A percentile compares a stretch with the other conserved stretches of the same genome.
phyloP scores from a whole-genome alignment of 2,797 vertebrate genomes.

The Sebastes melanostomus region DNA sequence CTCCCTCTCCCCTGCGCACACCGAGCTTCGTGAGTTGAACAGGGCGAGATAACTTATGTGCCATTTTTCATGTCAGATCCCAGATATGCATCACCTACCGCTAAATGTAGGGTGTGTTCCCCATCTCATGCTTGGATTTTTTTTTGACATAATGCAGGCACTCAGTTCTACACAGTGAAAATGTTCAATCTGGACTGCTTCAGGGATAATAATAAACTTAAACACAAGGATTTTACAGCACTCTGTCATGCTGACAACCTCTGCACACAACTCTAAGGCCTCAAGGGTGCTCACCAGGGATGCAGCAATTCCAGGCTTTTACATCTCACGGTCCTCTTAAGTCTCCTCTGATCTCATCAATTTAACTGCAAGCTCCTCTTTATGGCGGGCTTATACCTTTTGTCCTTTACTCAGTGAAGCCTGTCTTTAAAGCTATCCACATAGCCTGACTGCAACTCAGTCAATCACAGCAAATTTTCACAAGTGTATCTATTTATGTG shows the following conservation, averaged over 20 bases:
- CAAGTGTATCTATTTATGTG: background rate
- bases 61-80: constrained; percentile 50
- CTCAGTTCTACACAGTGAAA: constrained; percentile 33
- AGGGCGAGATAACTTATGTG: constrained; percentile 7
- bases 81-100: constrained; percentile 38
- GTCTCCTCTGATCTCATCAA: constrained; percentile 69
- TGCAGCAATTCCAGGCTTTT: constrained; percentile 45
- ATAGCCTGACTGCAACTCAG: constrained; percentile 9
- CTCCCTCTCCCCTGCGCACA: background rate
- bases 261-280: constrained; percentile 56
- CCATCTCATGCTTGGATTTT: constrained; percentile 30
- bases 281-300: constrained; percentile 40
- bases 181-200: constrained; percentile 47
- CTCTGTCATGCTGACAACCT: constrained; percentile 61
- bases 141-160: constrained; percentile 40
- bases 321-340: constrained; percentile 56
- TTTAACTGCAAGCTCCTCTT: constrained; percentile 55
- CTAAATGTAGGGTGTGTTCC: constrained; percentile 22
- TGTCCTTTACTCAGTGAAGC: constrained; percentile 49
- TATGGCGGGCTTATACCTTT: constrained; percentile 55
- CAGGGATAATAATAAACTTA: constrained; percentile 49
- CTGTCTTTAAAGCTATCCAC: constrained; percentile 18
- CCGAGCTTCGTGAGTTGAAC: constrained; percentile 5
- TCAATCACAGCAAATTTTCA: constrained; percentile 29
- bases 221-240: constrained; percentile 35